phyloP scores from a whole-genome alignment of 2,888 invertebrate genomes.

The Hymenopus coronatus region DNA sequence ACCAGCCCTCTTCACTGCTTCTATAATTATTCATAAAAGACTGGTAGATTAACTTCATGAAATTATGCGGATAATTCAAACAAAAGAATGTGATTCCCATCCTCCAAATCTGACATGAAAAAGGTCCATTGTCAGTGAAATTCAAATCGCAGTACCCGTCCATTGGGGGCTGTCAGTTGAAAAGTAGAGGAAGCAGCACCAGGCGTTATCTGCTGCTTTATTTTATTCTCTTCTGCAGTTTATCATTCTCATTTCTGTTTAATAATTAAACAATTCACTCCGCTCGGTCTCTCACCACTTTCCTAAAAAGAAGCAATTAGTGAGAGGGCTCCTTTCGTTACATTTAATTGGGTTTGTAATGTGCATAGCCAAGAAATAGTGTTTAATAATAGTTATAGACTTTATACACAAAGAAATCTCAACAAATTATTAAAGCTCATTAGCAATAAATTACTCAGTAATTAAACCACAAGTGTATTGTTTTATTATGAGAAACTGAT shows the following conservation, averaged over 20 bases:
- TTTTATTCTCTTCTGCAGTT: background rate
- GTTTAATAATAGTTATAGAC: too few relatives aligned
- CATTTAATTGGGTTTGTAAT: too few relatives aligned
- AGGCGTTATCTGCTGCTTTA: background rate
- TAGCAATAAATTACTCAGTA: too few relatives aligned
- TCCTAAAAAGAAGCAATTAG: too few relatives aligned
- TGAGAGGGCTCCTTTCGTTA: too few relatives aligned
- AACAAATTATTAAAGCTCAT: too few relatives aligned
- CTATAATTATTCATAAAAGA: background rate
- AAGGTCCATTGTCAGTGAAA: background rate
- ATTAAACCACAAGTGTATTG: too few relatives aligned
- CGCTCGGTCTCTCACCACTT: too few relatives aligned
- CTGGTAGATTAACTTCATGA: background rate
- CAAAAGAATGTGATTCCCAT: background rate
- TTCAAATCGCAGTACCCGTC: background rate
- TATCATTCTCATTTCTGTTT: background rate
- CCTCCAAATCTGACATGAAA: background rate
- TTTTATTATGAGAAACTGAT: too few relatives aligned
- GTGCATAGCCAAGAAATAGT: too few relatives aligned
- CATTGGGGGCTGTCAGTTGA: background rate
- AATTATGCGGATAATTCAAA: background rate
- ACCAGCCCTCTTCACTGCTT: background rate
- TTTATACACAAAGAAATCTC: too few relatives aligned
- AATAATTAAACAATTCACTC: background rate
- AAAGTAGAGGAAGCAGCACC: background rate